Evolutionary conservation across 2,113 vertebrate genomes (phyloP).

Genomic region (Xyliphius kryptos): DNA sequence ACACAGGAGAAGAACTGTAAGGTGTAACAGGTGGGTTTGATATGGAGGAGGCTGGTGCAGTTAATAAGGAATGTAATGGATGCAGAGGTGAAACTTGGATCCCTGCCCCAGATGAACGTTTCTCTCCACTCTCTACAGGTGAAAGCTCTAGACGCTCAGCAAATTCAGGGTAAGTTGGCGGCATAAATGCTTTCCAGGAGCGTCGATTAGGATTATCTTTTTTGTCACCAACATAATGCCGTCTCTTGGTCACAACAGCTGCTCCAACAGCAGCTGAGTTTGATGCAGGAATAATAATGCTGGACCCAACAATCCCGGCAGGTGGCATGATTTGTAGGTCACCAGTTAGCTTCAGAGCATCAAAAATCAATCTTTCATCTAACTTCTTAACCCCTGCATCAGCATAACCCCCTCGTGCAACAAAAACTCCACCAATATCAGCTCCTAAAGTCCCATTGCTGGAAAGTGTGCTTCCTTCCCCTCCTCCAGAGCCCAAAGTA

Average conservation of each 20-base stretch:
- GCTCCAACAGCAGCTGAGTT: conserved; percentile 55
- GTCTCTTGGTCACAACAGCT: conserved; percentile 75
- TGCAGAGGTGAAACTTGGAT: conserved; percentile 58
- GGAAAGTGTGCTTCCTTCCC: conserved; percentile 84
- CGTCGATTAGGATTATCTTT: conserved; percentile 91
- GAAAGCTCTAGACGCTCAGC: conserved; percentile 85
- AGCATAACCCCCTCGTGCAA: conserved; percentile 60
- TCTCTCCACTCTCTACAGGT: conserved; percentile 67
- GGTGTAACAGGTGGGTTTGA: conserved; percentile 54
- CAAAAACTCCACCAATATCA: conserved; percentile 67
- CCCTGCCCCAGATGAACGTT: conserved; percentile 68
- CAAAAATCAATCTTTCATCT: conserved; percentile 93
- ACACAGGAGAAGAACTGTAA: conserved; percentile 54
- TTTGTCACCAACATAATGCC: conserved; percentile 70
- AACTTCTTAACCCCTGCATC: conserved; percentile 72
- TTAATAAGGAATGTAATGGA: conserved; percentile 43
- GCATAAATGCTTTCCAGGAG: conserved; percentile 97
- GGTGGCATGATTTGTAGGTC: conserved; percentile 74
- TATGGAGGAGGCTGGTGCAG: conserved; percentile 51
- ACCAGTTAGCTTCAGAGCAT: conserved; percentile 89
- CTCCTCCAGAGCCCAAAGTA: conserved; percentile 78
- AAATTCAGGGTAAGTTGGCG: conserved; percentile 89
- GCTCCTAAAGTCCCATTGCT: conserved; percentile 89
- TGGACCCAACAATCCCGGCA: conserved; percentile 47
- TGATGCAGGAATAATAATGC: conserved; percentile 52